A percentile compares a stretch with the other conserved stretches of the same genome.
These are phyloP conservation scores for Diplodus puntazzo DNA, from an alignment of 2,797 vertebrate genomes.

Conservation along the genomic window DNA sequence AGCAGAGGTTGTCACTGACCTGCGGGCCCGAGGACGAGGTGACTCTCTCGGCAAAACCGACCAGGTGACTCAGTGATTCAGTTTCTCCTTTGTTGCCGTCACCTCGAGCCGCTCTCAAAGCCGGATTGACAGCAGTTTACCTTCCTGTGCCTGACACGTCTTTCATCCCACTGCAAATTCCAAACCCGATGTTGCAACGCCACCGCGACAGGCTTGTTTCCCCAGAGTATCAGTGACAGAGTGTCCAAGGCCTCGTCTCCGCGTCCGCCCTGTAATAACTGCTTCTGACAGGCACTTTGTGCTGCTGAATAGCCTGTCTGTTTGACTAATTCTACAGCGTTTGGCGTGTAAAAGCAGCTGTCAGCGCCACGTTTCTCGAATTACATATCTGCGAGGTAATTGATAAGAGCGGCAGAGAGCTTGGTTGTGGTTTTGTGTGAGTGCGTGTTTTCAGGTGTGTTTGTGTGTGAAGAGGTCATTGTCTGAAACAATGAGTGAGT, in stretches of 20 bases:
- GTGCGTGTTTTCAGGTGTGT: conserved; percentile 38
- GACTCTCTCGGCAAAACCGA: conserved; percentile 32
- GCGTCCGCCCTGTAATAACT: conserved; percentile 56
- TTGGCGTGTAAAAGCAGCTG: conserved; percentile 62
- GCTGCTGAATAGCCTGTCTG: conserved; percentile 48
- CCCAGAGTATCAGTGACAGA: conserved; percentile 55
- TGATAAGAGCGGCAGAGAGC: conserved; percentile 42
- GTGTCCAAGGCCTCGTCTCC: conserved; percentile 26
- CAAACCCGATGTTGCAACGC: conserved; percentile 37
- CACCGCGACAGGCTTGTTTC: conserved; percentile 6
- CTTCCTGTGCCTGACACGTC: conserved; percentile 43
- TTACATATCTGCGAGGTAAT: conserved; percentile 54
- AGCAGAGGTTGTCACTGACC: conserved; percentile 41
- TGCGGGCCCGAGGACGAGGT: conserved; percentile 15
- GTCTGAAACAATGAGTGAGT: conserved; percentile 9
- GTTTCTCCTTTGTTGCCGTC: conserved; percentile 44
- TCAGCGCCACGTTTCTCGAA: conserved; percentile 47
- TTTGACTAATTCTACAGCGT: conserved; percentile 56
- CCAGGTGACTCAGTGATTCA: conserved; percentile 52
- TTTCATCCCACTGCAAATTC: conserved; percentile 52
- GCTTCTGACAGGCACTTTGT: conserved; percentile 61
- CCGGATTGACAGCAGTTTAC: conserved; percentile 67
- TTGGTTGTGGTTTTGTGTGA: conserved; percentile 3
- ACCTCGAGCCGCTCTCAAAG: conserved; percentile 49
- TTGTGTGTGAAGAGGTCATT: conserved; percentile 11